phyloP scores from a whole-genome alignment of 1,140 invertebrate species.

The Octopus bimaculoides region DNA sequence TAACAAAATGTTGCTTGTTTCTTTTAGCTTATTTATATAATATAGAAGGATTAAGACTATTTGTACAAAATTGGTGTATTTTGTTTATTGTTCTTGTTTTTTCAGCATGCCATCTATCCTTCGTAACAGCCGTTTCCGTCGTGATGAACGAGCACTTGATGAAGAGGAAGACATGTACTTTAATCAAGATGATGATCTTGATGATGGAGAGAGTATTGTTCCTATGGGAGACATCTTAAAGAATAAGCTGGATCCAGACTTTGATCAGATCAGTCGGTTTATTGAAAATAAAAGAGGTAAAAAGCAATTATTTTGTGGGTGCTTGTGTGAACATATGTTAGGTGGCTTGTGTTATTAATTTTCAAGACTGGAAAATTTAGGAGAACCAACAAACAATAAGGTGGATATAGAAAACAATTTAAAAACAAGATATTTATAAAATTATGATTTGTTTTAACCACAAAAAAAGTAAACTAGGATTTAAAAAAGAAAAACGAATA shows the following conservation, averaged over 20 bases:
- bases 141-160: constrained; percentile 88
- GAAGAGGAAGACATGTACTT: constrained; percentile 99
- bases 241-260: constrained; percentile 62
- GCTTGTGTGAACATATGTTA: too few relatives aligned
- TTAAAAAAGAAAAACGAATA: too few relatives aligned
- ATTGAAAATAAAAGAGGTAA: constrained; percentile 54
- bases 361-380: too few relatives aligned
- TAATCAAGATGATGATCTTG: constrained; percentile 91
- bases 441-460: too few relatives aligned
- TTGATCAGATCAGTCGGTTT: constrained; percentile 65
- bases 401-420: too few relatives aligned
- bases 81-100: constrained; percentile 15
- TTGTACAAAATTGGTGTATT: constrained; percentile 17
- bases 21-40: neutral
- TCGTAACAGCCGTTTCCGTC: constrained; percentile 73
- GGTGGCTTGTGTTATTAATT: too few relatives aligned
- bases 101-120: constrained; percentile 35
- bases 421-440: too few relatives aligned
- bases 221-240: constrained; percentile 48
- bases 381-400: too few relatives aligned
- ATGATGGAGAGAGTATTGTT: constrained; percentile 61
- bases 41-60: neutral
- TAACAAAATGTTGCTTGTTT: too few relatives aligned
- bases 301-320: neutral
- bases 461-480: too few relatives aligned